Evolutionary conservation across 2,113 vertebrate species (phyloP).

Genomic region (Morone chrysops): DNA sequence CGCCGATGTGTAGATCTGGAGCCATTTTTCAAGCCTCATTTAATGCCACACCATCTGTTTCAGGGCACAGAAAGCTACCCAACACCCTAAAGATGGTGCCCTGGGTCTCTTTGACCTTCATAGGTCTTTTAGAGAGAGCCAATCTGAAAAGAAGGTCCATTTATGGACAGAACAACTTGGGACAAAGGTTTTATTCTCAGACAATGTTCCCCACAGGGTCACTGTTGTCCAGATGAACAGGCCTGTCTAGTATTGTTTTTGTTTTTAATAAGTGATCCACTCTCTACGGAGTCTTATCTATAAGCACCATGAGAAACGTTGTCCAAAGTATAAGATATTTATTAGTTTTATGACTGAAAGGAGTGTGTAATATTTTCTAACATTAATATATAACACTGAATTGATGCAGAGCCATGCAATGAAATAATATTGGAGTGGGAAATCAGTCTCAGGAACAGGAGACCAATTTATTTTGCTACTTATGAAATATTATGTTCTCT

Average conservation of each 20-base stretch:
- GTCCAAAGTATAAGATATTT: conserved; percentile 45
- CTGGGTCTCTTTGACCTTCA: conserved; percentile 61
- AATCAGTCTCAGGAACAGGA: conserved; percentile 40
- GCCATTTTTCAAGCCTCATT: conserved; percentile 22
- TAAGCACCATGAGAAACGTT: conserved; percentile 47
- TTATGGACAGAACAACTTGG: conserved; percentile 37
- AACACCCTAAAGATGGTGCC: conserved; percentile 49
- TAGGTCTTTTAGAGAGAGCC: conserved; percentile 43
- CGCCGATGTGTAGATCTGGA: conserved; percentile 28
- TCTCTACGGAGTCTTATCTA: conserved; percentile 61
- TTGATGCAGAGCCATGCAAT: conserved; percentile 33
- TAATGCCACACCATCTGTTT: conserved; percentile 56
- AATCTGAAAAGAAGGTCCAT: conserved; percentile 49
- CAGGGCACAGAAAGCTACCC: conserved; percentile 35
- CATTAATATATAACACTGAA: conserved; percentile 51
- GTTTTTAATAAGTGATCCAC: conserved; percentile 69
- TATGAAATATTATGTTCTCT: conserved; percentile 4
- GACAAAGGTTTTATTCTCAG: conserved; percentile 73
- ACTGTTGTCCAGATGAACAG: conserved; percentile 45
- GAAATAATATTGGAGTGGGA: conserved; percentile 28
- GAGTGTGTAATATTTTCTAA: conserved; percentile 41
- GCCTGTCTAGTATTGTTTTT: conserved; percentile 31
- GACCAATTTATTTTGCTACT: conserved; percentile 28
- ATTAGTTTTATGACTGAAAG: conserved; percentile 57
- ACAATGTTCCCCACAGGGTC: conserved; percentile 36